phyloP scores from a whole-genome alignment of 2,797 vertebrate genomes.

The Allobates femoralis region DNA sequence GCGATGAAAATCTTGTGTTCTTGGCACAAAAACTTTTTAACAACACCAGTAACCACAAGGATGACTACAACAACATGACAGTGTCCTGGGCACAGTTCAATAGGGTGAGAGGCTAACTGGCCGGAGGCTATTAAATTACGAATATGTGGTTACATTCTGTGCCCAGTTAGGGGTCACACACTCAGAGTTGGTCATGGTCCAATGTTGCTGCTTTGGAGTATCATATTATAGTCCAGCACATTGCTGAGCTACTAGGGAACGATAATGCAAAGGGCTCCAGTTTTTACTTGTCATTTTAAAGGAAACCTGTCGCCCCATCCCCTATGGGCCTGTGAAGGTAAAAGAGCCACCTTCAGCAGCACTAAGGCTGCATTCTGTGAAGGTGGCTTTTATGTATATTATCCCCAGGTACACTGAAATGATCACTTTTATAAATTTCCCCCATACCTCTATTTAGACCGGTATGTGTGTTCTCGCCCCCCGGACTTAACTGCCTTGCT shows the following conservation, averaged over 20 bases:
- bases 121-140: neutral
- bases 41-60: constrained; percentile 83
- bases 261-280: neutral
- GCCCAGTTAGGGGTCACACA: neutral
- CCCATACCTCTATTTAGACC: too few species aligned
- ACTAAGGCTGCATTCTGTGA: too few species aligned
- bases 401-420: too few species aligned
- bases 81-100: constrained; percentile 98
- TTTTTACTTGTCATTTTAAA: neutral
- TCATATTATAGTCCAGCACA: neutral
- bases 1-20: constrained; percentile 94
- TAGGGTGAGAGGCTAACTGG: constrained; percentile 75
- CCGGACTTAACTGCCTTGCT: too few species aligned
- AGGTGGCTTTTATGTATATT: too few species aligned
- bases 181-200: neutral
- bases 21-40: constrained; percentile 94
- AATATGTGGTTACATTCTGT: neutral
- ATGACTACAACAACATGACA: constrained; percentile 87
- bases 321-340: too few species aligned
- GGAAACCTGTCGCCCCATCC: too few species aligned
- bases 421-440: too few species aligned
- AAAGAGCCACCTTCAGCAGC: too few species aligned
- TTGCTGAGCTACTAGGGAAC: neutral
- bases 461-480: too few species aligned
- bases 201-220: neutral